Conservation (phyloP, 1,140 invertebrate species). For the Pomacea maculata region DNA sequence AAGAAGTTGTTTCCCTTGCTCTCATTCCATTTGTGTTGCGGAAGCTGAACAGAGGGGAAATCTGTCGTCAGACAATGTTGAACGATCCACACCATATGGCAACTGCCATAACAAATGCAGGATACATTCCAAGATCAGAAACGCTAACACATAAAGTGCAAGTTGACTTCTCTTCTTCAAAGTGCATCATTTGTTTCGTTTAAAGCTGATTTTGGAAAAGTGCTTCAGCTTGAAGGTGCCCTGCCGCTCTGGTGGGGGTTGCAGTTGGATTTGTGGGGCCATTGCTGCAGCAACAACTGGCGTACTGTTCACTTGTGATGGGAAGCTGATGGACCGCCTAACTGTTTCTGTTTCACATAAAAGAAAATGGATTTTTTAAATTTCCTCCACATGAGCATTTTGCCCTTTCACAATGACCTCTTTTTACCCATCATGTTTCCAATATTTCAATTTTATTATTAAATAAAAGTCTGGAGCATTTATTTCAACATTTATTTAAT, state of each 20-base stretch:
- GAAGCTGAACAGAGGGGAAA: background rate
- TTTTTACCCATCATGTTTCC: too few relatives aligned
- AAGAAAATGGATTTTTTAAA: too few relatives aligned
- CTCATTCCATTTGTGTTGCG: background rate
- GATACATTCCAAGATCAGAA: background rate
- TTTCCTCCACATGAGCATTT: too few relatives aligned
- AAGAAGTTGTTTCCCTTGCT: background rate
- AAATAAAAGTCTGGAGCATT: too few relatives aligned
- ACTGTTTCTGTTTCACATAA: constrained; percentile 27
- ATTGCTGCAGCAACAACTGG: constrained; percentile 22
- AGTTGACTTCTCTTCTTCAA: background rate
- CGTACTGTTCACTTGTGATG: constrained; percentile 38
- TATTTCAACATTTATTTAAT: too few relatives aligned
- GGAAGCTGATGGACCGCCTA: constrained; percentile 37
- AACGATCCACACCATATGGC: background rate
- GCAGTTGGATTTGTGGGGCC: constrained; percentile 12
- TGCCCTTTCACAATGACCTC: too few relatives aligned
- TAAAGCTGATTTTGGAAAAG: constrained; percentile 34
- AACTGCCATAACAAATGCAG: background rate
- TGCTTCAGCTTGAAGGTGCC: constrained; percentile 28
- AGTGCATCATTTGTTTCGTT: constrained; percentile 22
- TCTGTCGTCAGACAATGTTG: background rate
- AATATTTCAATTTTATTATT: too few relatives aligned
- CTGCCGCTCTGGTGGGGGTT: constrained; percentile 19
- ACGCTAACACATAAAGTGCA: too few relatives aligned